phyloP scores from a whole-genome alignment of 2,888 invertebrate species.

The Leptinotarsa rubiginosa region DNA sequence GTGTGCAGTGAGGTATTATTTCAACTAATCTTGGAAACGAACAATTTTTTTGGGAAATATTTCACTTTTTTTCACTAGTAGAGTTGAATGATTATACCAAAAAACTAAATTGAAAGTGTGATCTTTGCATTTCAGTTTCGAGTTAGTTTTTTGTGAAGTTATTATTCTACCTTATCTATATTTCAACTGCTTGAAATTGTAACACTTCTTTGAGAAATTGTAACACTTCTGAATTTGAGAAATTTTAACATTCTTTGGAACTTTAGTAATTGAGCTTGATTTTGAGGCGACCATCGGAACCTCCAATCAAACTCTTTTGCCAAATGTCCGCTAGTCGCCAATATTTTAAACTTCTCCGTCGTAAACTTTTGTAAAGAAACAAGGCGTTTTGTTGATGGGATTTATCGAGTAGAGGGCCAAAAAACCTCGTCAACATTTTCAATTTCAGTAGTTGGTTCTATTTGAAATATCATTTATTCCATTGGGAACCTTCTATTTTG shows the following conservation, averaged over 20 bases:
- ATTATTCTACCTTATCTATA: not conserved
- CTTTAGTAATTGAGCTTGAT: too few species aligned
- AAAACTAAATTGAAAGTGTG: not conserved
- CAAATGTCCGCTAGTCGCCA: not conserved
- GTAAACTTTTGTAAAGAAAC: constrained; percentile 22
- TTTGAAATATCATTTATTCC: not conserved
- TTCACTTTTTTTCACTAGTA: not conserved
- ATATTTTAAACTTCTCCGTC: not conserved
- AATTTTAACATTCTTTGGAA: not conserved
- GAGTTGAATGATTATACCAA: not conserved
- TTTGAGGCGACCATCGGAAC: not conserved
- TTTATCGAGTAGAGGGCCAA: constrained; percentile 51
- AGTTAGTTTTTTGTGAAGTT: not conserved
- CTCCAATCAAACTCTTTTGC: not conserved
- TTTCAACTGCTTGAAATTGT: not conserved
- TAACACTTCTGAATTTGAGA: not conserved
- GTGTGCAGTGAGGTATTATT: constrained; percentile 36
- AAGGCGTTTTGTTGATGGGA: constrained; percentile 23
- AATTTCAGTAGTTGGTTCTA: constrained; percentile 18
- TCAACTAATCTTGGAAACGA: not conserved
- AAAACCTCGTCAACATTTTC: constrained; percentile 22
- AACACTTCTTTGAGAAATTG: too few species aligned
- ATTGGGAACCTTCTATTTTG: constrained; percentile 3
- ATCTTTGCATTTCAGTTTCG: not conserved
- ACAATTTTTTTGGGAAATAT: not conserved